Evolutionary conservation across 2,888 invertebrate genomes (phyloP).

Genomic region (Pollenia amentaria): DNA sequence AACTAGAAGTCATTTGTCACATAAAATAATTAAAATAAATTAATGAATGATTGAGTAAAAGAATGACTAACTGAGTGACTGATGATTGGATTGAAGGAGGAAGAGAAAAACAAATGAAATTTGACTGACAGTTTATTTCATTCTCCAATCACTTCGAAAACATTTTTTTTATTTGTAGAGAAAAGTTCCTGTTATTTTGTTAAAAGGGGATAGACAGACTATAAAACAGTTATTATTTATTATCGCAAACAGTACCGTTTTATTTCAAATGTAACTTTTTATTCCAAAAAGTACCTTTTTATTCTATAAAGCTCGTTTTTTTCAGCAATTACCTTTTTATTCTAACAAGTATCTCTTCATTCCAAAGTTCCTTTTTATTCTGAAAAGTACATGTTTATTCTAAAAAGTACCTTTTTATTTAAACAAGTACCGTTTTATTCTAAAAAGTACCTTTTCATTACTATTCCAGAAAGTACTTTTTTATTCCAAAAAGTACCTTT

Average conservation of each 20-base stretch:
- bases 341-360: no score
- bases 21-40: constrained; percentile 58
- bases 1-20: constrained; percentile 59
- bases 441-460: no score
- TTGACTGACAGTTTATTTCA: constrained; percentile 10
- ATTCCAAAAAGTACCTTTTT: no score
- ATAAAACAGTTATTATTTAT: no score
- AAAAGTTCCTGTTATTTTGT: background rate
- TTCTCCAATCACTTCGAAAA: background rate
- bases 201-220: background rate
- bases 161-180: background rate
- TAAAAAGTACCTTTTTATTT: no score
- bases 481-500: no score
- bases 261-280: background rate
- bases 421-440: no score
- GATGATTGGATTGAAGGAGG: constrained; percentile 37
- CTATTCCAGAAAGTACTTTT: no score
- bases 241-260: background rate
- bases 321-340: no score
- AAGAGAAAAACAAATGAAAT: constrained; percentile 22
- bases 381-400: no score
- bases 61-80: constrained; percentile 28
- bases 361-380: no score
- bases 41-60: constrained; percentile 15
- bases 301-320: background rate